Percentiles rank a stretch among this genome's conserved stretches.
These are phyloP conservation scores for Neelides sp. DNA, from an alignment of 1,140 invertebrate genomes.

Conservation along the genomic window DNA sequence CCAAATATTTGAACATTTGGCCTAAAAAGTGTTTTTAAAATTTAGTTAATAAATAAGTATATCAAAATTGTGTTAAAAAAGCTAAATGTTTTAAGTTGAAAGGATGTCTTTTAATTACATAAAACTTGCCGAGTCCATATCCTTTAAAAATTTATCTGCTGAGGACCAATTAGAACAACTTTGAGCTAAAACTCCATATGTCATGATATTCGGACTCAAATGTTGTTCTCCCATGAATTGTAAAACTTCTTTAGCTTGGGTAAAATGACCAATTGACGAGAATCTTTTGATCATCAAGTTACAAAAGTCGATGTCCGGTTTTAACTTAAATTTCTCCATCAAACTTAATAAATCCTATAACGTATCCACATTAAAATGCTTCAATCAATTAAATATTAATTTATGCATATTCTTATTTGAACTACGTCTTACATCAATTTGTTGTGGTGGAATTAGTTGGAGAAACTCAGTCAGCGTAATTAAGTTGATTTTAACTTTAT, in stretches of 20 bases:
- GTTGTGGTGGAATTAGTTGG: slow-evolving; percentile 46
- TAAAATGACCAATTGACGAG: slow-evolving; percentile 49
- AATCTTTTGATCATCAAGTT: slow-evolving; percentile 75
- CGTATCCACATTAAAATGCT: neutral
- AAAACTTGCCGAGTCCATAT: no score
- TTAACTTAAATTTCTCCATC: slow-evolving; percentile 46
- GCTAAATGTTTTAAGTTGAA: no score
- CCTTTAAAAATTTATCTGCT: no score
- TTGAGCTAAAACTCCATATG: no score
- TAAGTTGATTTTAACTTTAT: slow-evolving; percentile 55
- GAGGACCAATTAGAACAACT: no score
- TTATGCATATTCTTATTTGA: slow-evolving; percentile 6
- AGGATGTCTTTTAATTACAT: no score
- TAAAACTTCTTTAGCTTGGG: slow-evolving; percentile 52
- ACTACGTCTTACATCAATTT: slow-evolving; percentile 12
- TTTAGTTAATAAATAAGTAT: no score
- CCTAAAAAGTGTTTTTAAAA: no score
- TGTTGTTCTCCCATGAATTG: slow-evolving; percentile 45
- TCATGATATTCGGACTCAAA: slow-evolving; percentile 59
- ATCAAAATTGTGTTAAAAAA: no score
- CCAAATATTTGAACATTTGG: no score
- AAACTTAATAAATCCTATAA: slow-evolving; percentile 43
- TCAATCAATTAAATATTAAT: neutral
- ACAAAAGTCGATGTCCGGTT: slow-evolving; percentile 64
- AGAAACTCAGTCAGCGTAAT: slow-evolving; percentile 67